Percentiles rank a stretch among this genome's conserved stretches.
These are phyloP conservation scores for Strigamia transsilvanica DNA, from an alignment of 2,888 invertebrate species.

Conservation along the genomic window DNA sequence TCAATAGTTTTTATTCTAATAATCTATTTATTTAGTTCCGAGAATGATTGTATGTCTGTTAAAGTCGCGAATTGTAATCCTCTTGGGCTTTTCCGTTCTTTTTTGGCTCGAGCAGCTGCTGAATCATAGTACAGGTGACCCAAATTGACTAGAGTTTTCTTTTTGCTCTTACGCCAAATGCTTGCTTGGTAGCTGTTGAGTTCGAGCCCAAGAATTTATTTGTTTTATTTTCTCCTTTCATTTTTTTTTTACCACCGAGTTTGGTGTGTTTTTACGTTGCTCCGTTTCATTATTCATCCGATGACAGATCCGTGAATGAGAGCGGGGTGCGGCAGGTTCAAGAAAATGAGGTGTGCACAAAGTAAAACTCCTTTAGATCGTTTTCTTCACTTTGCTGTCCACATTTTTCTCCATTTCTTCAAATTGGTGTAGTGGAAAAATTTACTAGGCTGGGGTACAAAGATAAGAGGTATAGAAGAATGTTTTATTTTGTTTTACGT, in stretches of 20 bases:
- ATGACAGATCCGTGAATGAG: constrained; percentile 33
- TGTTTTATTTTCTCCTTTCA: constrained; percentile 34
- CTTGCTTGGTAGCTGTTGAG: neutral
- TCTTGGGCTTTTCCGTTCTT: constrained; percentile 20
- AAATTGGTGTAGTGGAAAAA: constrained; percentile 34
- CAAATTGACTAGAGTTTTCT: neutral
- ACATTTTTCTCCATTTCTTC: constrained; percentile 2
- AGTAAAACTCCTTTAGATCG: constrained; percentile 9
- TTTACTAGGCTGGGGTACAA: constrained; percentile 17
- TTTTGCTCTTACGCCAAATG: neutral
- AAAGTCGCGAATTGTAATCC: neutral
- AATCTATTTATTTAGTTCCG: too few relatives aligned
- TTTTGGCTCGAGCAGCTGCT: neutral
- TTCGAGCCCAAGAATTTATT: constrained; percentile 7
- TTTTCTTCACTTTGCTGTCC: constrained; percentile 21
- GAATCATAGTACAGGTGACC: constrained; percentile 24
- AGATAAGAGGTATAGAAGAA: constrained; percentile 17
- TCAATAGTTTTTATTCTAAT: too few relatives aligned
- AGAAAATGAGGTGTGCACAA: constrained; percentile 31
- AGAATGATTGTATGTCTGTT: neutral
- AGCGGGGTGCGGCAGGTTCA: neutral
- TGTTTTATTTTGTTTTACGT: constrained; percentile 34
- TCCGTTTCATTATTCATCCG: constrained; percentile 1
- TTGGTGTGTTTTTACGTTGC: constrained; percentile 23
- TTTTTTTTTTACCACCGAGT: neutral